Percentiles rank a stretch among this genome's conserved stretches.
phyloP scores from a whole-genome alignment of 2,797 vertebrate genomes.

The Uromys caudimaculatus region DNA sequence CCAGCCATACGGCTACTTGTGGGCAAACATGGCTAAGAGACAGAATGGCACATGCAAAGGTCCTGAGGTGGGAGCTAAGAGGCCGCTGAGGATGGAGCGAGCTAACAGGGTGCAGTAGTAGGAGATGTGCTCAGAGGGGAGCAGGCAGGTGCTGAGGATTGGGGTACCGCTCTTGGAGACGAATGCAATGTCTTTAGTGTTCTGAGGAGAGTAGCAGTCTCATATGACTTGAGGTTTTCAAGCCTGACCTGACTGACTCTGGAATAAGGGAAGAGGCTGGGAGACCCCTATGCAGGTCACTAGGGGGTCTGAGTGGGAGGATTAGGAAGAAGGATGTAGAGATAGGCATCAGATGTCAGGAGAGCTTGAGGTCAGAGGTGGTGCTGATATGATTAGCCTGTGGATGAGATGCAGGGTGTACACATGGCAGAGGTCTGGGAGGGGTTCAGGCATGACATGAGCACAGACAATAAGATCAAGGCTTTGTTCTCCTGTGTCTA shows the following conservation, averaged over 20 bases:
- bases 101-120: too few species aligned
- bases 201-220: background rate
- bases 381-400: rapidly evolving
- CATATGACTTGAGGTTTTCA: background rate
- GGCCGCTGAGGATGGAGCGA: background rate
- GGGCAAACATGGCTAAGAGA: background rate
- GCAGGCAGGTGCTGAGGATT: background rate
- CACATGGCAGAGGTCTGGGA: background rate
- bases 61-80: background rate
- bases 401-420: rapidly evolving
- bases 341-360: rapidly evolving
- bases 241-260: background rate
- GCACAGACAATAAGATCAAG: background rate
- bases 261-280: background rate
- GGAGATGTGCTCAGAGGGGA: background rate
- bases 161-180: background rate
- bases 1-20: background rate
- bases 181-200: background rate
- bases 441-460: rapidly evolving
- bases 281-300: background rate
- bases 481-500: background rate
- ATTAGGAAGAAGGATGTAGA: background rate
- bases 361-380: background rate
- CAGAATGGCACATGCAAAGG: background rate
- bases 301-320: background rate